Conservation (phyloP, 2,888 invertebrate species). For the Agriopis marginaria region DNA sequence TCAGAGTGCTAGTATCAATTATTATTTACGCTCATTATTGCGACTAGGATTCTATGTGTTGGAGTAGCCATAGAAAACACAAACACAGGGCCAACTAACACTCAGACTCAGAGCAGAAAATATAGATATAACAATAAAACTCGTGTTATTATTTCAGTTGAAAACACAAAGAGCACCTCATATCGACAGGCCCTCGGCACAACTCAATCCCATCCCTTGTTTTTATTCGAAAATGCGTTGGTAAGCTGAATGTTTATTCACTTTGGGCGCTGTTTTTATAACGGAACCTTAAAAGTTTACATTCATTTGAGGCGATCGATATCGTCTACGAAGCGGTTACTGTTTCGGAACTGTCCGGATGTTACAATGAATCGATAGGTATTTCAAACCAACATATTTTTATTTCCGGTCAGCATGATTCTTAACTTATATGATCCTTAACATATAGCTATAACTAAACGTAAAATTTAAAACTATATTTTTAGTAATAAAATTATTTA, state of each 20-base stretch:
- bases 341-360: not conserved
- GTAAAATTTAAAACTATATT: no score
- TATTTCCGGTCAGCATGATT: no score
- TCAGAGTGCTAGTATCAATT: no score
- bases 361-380: not conserved
- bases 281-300: constrained; percentile 17
- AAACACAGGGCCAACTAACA: not conserved
- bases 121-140: not conserved
- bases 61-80: not conserved
- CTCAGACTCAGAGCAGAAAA: not conserved
- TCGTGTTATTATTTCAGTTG: not conserved
- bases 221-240: constrained; percentile 19
- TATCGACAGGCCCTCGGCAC: not conserved
- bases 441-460: no score
- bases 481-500: no score
- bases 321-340: constrained; percentile 5
- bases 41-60: no score
- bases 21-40: no score
- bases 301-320: constrained; percentile 19
- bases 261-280: constrained; percentile 12
- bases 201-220: constrained; percentile 13
- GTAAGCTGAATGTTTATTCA: constrained; percentile 13
- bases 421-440: no score
- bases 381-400: no score
- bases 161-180: not conserved